Percentiles rank a stretch among this genome's conserved stretches.
Evolutionary conservation across 2,797 vertebrate genomes (phyloP).

Genomic region (Xyrichtys novacula): DNA sequence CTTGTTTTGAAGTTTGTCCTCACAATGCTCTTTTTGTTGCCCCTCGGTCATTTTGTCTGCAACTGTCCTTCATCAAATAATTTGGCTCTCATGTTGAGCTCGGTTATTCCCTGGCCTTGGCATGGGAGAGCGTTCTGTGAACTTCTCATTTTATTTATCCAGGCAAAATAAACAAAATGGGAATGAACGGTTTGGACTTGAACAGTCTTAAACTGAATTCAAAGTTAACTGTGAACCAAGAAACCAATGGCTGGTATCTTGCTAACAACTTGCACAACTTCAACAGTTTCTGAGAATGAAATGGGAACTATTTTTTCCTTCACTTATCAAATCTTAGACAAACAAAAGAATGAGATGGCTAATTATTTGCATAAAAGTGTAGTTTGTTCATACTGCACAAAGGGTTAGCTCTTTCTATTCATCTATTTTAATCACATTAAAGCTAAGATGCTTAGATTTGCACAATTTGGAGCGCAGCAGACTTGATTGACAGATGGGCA

Average conservation of each 20-base stretch:
- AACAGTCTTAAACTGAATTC: slow-evolving; percentile 35
- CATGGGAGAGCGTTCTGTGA: slow-evolving; percentile 20
- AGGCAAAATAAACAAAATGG: slow-evolving; percentile 49
- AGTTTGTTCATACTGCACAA: no score
- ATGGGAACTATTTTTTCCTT: no score
- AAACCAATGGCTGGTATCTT: background rate
- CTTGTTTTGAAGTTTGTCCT: slow-evolving; percentile 75
- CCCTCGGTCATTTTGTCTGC: slow-evolving; percentile 54
- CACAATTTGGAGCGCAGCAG: no score
- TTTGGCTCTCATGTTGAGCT: slow-evolving; percentile 61
- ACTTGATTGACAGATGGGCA: no score
- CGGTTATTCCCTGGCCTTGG: slow-evolving; percentile 63
- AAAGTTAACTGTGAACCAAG: slow-evolving; percentile 7
- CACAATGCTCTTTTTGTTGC: slow-evolving; percentile 77
- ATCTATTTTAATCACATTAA: no score
- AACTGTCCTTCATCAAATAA: slow-evolving; percentile 64
- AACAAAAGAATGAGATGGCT: no score
- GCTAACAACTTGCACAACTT: background rate
- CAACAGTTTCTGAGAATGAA: background rate
- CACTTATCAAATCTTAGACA: no score
- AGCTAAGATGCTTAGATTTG: no score
- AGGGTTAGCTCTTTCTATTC: no score
- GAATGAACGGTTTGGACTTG: slow-evolving; percentile 16
- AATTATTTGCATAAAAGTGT: no score
- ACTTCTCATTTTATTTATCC: slow-evolving; percentile 59